phyloP scores from a whole-genome alignment of 2,797 vertebrate species.

The Phylloscopus collybita region DNA sequence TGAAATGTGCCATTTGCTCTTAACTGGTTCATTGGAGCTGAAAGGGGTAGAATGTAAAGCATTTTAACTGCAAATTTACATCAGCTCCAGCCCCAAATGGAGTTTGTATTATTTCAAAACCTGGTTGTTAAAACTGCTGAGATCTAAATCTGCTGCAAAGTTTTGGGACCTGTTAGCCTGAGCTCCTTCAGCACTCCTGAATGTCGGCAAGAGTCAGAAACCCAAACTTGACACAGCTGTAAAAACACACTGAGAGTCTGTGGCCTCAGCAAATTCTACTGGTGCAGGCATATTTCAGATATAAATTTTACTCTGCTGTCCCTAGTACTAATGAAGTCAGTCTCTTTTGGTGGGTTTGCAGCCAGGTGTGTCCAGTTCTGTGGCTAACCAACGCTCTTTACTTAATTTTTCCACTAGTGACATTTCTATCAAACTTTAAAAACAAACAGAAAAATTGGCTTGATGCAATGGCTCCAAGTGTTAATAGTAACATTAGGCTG shows the following conservation, averaged over 20 bases:
- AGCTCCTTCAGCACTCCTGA: slow-evolving; percentile 79
- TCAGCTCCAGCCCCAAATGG: slow-evolving; percentile 67
- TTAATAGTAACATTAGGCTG: slow-evolving; percentile 77
- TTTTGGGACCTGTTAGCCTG: slow-evolving; percentile 79
- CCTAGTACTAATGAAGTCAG: slow-evolving; percentile 81
- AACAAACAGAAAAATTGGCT: slow-evolving; percentile 82
- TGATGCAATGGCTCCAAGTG: slow-evolving; percentile 77
- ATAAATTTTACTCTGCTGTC: slow-evolving; percentile 81
- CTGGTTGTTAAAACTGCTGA: slow-evolving; percentile 80
- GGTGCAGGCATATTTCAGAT: slow-evolving; percentile 81
- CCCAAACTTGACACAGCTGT: slow-evolving; percentile 85
- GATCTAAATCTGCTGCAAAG: slow-evolving; percentile 77
- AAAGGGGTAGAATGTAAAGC: slow-evolving; percentile 45
- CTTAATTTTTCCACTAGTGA: slow-evolving; percentile 84
- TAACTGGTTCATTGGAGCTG: slow-evolving; percentile 42
- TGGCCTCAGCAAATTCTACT: slow-evolving; percentile 81
- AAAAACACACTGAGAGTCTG: slow-evolving; percentile 81
- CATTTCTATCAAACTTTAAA: slow-evolving; percentile 82
- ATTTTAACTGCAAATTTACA: slow-evolving; percentile 71
- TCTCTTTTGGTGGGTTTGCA: slow-evolving; percentile 80
- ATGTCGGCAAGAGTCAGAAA: slow-evolving; percentile 80
- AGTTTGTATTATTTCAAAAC: slow-evolving; percentile 81
- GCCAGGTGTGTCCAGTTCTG: slow-evolving; percentile 83
- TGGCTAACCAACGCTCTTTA: slow-evolving; percentile 79
- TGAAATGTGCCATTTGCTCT: slow-evolving; percentile 59